Conservation (phyloP, 2,888 invertebrate genomes). For the Carterocephalus palaemon region DNA sequence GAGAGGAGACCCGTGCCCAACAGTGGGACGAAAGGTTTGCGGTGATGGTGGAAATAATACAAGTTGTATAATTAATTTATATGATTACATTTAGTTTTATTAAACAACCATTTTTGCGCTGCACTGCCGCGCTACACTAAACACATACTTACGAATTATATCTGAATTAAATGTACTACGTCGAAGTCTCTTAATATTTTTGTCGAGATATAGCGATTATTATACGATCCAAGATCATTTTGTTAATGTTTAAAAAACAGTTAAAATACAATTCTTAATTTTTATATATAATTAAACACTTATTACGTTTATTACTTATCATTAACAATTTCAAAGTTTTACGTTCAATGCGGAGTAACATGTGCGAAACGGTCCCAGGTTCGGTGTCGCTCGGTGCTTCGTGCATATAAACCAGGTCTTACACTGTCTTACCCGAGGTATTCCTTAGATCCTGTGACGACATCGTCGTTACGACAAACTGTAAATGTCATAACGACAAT, state of each 20-base stretch:
- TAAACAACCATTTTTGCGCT: conserved; percentile 24
- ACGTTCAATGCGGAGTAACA: conserved; percentile 58
- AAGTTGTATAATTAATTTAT: conserved; percentile 9
- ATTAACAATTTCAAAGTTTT: conserved; percentile 39
- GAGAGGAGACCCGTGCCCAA: no score
- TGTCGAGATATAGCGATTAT: conserved; percentile 28
- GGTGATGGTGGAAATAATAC: conserved; percentile 11
- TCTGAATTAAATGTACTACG: conserved; percentile 51
- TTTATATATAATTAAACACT: conserved; percentile 50
- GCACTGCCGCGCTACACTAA: no score
- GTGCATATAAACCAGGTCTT: conserved; percentile 19
- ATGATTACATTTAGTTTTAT: conserved; percentile 25
- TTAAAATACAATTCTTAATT: conserved; percentile 51
- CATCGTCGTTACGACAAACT: background rate
- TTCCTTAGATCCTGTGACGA: background rate
- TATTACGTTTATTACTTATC: conserved; percentile 60
- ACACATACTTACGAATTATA: conserved; percentile 48
- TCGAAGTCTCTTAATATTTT: conserved; percentile 59
- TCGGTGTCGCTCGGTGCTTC: conserved; percentile 27
- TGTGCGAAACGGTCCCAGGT: conserved; percentile 40
- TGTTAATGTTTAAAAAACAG: conserved; percentile 53
- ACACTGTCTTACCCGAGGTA: background rate
- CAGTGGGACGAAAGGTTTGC: background rate
- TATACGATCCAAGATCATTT: conserved; percentile 34
- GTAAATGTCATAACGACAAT: conserved; percentile 12